These are phyloP conservation scores for Cryptotermes secundus DNA, from an alignment of 1,140 invertebrate genomes.

Conservation along the genomic window DNA sequence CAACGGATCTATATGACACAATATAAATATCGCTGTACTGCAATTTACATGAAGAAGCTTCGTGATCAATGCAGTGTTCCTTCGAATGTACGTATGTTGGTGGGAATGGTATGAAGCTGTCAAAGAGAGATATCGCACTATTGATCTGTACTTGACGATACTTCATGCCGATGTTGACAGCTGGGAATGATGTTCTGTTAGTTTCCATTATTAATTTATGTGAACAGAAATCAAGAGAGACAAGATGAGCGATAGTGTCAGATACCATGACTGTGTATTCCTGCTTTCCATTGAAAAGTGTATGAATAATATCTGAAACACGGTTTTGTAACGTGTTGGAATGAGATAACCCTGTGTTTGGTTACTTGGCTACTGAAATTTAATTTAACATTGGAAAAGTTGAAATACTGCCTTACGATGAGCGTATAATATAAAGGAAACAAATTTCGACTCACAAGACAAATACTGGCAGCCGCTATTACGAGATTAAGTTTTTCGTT, in stretches of 20 bases:
- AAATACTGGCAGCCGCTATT: too few relatives aligned
- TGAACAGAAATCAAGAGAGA: background rate
- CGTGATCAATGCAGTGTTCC: too few relatives aligned
- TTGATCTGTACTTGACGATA: background rate
- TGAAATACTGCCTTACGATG: too few relatives aligned
- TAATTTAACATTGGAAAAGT: background rate
- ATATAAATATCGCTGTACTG: too few relatives aligned
- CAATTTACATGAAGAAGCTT: too few relatives aligned
- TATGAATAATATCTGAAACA: background rate
- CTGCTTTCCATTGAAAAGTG: background rate
- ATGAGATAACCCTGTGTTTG: background rate
- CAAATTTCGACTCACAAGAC: too few relatives aligned
- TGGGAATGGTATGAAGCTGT: too few relatives aligned
- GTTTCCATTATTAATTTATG: background rate
- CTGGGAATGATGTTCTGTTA: background rate
- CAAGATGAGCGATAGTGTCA: conserved; percentile 4
- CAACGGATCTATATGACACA: too few relatives aligned
- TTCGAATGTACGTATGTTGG: too few relatives aligned
- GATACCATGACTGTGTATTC: background rate
- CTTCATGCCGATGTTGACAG: background rate
- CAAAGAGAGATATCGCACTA: background rate
- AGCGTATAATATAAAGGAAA: too few relatives aligned
- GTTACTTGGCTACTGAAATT: background rate
- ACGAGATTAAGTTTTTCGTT: too few relatives aligned
- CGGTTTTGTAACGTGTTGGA: background rate